Evolutionary conservation across 2,888 invertebrate species (phyloP), one percentile per base, ranked within the genome.

Genomic region (Autographa pulchrina): DNA sequence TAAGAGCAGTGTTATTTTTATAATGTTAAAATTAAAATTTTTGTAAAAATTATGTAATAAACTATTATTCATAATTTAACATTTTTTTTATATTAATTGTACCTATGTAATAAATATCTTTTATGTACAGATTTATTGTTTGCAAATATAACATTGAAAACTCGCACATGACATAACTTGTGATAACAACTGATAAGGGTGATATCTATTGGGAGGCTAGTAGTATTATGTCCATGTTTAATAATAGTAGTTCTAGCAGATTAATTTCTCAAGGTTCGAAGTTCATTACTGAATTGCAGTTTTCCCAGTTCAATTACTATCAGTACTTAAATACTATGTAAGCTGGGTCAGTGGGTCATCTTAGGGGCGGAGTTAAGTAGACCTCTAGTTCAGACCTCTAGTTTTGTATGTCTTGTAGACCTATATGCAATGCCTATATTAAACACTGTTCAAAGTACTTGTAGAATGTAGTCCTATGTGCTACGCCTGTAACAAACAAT

Each of bases 1-100:
- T 62, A 63, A 56, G 65, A 32, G 14, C 0, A 52, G 58, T 64
- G 38, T 20, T 64, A 67, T 38, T 58, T 64, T 41, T 11, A 14
- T 35, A 32, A 7, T 6, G 14, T n/a, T n/a, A n/a, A n/a, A n/a
- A n/a, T n/a, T n/a, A n/a, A n/a, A n/a, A n/a, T 43, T 48, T 25
- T 13, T 61, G 9, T 31, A 7, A 62, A 63, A 71, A 63, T 54
- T 18, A 65, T 61, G 65, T 65, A 80, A 68, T 80, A 76, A 72
- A 75, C 18, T 68, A 54, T 58, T 63, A 25, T 32, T 2, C 8
- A 32, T 31, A 52, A 59, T 52, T n/a, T n/a, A 25, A 25, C 18
- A 56, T 16, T 6, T 0, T 54, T 18, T 31, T 69, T 52, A 14
- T 56, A 38, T 31, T 31, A 25, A 7, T 4, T 20, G 16, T n/a